Base-by-base conservation (phyloP, 2,113 vertebrate genomes). In the Polypterus senegalus region DNA sequence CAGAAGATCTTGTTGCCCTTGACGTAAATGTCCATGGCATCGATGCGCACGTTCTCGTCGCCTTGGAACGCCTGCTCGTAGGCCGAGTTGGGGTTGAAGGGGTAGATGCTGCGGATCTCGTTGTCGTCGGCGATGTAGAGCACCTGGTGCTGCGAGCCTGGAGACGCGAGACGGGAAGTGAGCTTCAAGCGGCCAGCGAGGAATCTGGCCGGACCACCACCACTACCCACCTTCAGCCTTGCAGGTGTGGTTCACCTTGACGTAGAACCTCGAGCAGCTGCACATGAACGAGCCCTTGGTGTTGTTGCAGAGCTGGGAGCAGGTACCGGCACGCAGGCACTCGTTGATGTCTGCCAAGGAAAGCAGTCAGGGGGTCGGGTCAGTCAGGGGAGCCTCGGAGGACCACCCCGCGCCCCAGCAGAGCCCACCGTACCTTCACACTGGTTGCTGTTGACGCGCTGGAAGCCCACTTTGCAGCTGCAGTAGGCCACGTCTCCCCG, bases 271-370 rank as follows among this genome's bases (percentile, higher is more conserved):
- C 47, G 91, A 80, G 1, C 94, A 97, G 80, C 86, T 97, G 78
- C 94, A 98, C 70, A 97, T 74, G 49, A 92, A 78, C 49, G 92
- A 87, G 47, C 95, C 95, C 75, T 97, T 97, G 65, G 93, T 97
- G 79, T 97, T 98, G 84, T 98, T 97, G 77, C 95, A 98, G 67
- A 95, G 80, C 62, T 98, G 95, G 0, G 94, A 97, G 76, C 95
- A 98, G 55, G 85, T 79, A 10, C 91, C 93, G 0, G 97, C 97
- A 64, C 81, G 84, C 59, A 84, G 76, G 75, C 95, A 98, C 74
- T 98, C 95, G 0, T 98, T 95, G 72, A 91, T 78, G 52, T 98
- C 95, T 98, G 64, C 59, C 62, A 75, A 43, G 69, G 2, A 1
- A 27, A 27, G 27, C 27, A n/a, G 54, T 4, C 10, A 27, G 27